These are phyloP conservation scores for Phaethon lepturus DNA, from an alignment of 2,113 vertebrate species.

Conservation along the genomic window DNA sequence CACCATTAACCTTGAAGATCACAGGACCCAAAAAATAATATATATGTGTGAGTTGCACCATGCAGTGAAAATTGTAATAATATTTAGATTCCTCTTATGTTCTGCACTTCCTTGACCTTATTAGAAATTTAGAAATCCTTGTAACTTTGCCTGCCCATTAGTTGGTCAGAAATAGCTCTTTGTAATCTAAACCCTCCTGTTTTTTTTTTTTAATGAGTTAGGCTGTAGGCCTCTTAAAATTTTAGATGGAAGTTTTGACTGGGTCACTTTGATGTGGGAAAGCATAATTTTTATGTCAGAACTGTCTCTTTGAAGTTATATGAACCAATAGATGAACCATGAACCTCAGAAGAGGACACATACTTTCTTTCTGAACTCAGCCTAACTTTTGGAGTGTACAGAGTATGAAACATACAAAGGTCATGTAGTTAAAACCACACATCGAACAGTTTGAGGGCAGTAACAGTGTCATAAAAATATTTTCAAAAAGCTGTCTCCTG, in stretches of 20 bases:
- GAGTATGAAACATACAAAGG: not conserved
- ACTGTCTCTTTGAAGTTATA: not conserved
- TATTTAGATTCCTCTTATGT: not conserved
- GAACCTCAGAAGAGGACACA: slow-evolving; percentile 2
- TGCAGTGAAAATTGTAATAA: not conserved
- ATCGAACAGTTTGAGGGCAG: not conserved
- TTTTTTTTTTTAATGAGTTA: not conserved
- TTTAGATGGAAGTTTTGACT: not conserved
- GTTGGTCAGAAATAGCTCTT: not conserved
- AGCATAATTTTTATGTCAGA: not conserved
- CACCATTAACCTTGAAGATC: not conserved
- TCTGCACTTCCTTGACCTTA: not conserved
- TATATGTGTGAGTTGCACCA: not conserved
- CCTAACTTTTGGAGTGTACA: not conserved
- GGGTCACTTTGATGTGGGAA: not conserved
- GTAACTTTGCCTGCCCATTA: not conserved
- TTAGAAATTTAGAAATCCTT: not conserved
- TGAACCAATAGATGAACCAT: not conserved
- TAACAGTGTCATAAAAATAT: not conserved
- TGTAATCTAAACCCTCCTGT: not conserved
- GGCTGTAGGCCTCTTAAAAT: not conserved
- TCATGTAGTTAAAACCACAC: not conserved
- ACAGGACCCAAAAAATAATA: not conserved
- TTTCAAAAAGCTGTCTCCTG: not conserved
- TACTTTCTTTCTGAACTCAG: not conserved